Conservation (phyloP, 2,797 vertebrate species). For the Lepilemur septentrionalis region DNA sequence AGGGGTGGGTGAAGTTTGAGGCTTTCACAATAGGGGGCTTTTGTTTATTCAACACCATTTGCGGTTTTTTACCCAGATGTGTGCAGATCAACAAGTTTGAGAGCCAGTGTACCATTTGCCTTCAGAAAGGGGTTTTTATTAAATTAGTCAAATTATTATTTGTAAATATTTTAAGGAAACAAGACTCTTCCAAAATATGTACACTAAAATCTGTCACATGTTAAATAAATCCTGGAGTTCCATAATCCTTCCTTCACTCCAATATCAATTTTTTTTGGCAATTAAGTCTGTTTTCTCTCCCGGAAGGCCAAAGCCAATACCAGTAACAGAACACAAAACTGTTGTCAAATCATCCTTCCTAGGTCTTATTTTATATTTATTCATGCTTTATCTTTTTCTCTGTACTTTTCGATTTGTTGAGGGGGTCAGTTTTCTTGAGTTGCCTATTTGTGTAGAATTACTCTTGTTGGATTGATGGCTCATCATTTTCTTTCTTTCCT, state of each 20-base stretch:
- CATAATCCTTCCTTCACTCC: not conserved
- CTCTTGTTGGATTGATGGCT: not conserved
- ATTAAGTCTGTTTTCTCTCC: conserved; percentile 37
- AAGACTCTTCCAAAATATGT: not conserved
- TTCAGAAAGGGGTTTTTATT: conserved; percentile 2
- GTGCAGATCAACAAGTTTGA: not conserved
- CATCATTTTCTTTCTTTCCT: not conserved
- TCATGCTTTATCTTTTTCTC: not conserved
- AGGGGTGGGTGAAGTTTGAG: too few species aligned
- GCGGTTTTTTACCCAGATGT: not conserved
- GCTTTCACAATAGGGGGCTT: not conserved
- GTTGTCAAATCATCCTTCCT: not conserved
- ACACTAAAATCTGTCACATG: not conserved
- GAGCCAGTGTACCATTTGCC: not conserved
- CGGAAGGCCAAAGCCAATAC: not conserved
- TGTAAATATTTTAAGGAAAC: conserved; percentile 13
- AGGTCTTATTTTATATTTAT: not conserved
- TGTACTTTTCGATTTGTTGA: not conserved
- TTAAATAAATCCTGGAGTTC: conserved; percentile 24
- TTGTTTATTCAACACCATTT: not conserved
- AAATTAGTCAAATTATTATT: not conserved
- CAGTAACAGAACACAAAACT: not conserved
- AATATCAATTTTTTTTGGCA: not conserved
- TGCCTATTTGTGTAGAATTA: not conserved
- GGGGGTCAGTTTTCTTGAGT: not conserved